Conservation (phyloP, 2,113 vertebrate genomes). For the Gobius niger region DNA sequence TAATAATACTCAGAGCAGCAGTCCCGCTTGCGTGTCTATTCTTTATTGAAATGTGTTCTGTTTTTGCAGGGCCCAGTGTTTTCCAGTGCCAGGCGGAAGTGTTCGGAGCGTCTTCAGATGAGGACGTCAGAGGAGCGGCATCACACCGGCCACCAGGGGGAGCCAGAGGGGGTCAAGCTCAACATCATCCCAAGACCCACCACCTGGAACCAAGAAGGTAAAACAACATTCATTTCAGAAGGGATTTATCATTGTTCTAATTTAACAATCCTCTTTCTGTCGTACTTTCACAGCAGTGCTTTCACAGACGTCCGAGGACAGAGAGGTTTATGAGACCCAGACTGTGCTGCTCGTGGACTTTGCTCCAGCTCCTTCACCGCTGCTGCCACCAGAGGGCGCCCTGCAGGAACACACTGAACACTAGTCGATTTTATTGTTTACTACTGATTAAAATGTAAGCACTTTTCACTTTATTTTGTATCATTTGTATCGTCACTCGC, state of each 20-base stretch:
- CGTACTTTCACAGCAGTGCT: conserved; percentile 78
- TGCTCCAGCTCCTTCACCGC: conserved; percentile 86
- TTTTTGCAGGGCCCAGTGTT: conserved; percentile 77
- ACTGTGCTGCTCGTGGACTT: conserved; percentile 84
- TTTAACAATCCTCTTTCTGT: background rate
- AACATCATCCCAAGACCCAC: conserved; percentile 86
- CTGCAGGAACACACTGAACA: conserved; percentile 50
- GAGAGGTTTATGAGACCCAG: conserved; percentile 88
- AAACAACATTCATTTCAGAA: conserved; percentile 54
- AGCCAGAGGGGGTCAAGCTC: conserved; percentile 86
- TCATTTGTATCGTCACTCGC: background rate
- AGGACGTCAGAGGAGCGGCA: conserved; percentile 86
- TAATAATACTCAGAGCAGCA: too few relatives aligned
- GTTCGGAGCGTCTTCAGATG: conserved; percentile 87
- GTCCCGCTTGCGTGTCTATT: too few relatives aligned
- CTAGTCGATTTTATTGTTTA: conserved; percentile 4
- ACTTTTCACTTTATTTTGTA: conserved; percentile 14
- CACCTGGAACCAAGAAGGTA: conserved; percentile 90
- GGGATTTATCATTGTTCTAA: background rate
- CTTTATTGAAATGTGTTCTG: conserved; percentile 4
- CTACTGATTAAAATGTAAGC: background rate
- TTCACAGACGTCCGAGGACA: conserved; percentile 88
- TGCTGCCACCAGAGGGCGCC: conserved; percentile 75
- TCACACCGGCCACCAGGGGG: conserved; percentile 86
- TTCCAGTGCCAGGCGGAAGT: conserved; percentile 91